These are phyloP conservation scores for Atrichornis clamosus DNA, from an alignment of 2,113 vertebrate species.

Conservation along the genomic window DNA sequence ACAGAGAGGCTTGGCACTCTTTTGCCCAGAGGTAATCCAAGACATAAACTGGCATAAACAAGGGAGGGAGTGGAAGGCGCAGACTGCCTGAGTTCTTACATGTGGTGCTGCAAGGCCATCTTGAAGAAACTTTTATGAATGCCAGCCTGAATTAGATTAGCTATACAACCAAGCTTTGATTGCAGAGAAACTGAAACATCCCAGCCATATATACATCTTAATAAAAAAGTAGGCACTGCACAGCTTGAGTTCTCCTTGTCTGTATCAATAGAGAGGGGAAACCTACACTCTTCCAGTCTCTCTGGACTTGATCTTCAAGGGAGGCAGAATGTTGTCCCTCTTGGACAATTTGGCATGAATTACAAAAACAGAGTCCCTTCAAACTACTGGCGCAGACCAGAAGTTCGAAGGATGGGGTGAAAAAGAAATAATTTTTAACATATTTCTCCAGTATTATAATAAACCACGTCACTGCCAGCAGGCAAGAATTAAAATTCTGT, in stretches of 20 bases:
- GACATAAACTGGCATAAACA: conserved; percentile 9
- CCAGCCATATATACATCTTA: fast-evolving
- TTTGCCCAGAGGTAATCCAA: conserved; percentile 5
- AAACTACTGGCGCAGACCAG: not conserved
- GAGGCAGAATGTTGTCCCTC: not conserved
- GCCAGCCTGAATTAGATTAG: not conserved
- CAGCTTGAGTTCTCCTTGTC: not conserved
- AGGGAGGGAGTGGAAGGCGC: not conserved
- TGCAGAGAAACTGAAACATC: not conserved
- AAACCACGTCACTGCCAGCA: not conserved
- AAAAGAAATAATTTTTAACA: not conserved
- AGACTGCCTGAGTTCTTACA: not conserved
- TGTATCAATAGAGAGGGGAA: not conserved
- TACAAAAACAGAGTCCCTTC: not conserved
- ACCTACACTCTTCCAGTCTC: not conserved
- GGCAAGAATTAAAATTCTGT: conserved; percentile 44
- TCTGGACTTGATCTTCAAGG: not conserved
- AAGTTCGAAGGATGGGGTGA: not conserved
- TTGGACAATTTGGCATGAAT: not conserved
- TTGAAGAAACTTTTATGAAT: not conserved
- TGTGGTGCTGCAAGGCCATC: not conserved
- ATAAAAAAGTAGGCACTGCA: not conserved
- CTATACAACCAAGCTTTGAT: not conserved
- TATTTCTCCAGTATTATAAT: not conserved
- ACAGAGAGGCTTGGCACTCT: not conserved